These are phyloP conservation scores for Rhinella marina DNA, from an alignment of 2,797 vertebrate genomes.

Conservation along the genomic window DNA sequence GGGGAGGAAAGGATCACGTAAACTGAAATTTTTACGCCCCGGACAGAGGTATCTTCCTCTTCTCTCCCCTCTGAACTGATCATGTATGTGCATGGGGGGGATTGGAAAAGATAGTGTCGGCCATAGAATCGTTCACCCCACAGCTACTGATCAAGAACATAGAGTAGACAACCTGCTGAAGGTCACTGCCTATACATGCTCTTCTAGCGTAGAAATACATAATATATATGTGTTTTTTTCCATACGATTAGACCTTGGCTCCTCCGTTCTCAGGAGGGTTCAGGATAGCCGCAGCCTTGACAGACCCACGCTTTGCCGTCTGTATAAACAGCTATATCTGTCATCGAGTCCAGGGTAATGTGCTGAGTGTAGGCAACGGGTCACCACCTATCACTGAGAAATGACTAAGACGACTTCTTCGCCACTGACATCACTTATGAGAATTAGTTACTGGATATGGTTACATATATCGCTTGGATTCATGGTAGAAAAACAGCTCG, in stretches of 20 bases:
- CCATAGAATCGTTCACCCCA: too few species aligned
- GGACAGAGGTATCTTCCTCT: too few species aligned
- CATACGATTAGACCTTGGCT: not conserved
- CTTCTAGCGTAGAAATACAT: not conserved
- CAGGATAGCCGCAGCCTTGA: not conserved
- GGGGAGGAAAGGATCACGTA: too few species aligned
- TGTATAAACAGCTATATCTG: not conserved
- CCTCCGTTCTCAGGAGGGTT: not conserved
- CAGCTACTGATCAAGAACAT: too few species aligned
- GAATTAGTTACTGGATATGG: not conserved
- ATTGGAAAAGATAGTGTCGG: too few species aligned
- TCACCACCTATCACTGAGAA: not conserved
- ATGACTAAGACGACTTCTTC: conserved; percentile 6
- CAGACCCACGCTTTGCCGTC: not conserved
- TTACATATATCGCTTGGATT: not conserved
- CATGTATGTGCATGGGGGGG: too few species aligned
- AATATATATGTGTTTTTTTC: not conserved
- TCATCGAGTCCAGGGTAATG: not conserved
- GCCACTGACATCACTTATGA: conserved; percentile 25
- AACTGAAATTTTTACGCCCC: too few species aligned
- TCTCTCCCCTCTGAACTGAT: too few species aligned
- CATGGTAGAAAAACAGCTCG: not conserved
- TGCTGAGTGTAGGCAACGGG: not conserved
- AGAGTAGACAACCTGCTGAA: not conserved
- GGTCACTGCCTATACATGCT: not conserved